These are phyloP conservation scores for Goniozus legneri DNA, from an alignment of 1,140 invertebrate species.

Conservation along the genomic window DNA sequence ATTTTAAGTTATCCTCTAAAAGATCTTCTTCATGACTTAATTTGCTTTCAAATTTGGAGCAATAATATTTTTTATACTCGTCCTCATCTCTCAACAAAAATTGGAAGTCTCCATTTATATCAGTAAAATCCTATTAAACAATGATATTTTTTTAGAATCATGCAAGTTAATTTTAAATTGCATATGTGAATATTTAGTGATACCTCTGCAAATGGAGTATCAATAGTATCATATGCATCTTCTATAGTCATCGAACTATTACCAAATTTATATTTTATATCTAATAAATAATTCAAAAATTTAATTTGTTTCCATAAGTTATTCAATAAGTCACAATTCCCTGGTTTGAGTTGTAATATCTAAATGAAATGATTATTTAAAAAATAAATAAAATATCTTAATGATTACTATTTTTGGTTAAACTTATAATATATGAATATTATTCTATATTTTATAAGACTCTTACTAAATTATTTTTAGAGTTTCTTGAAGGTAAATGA, in stretches of 20 bases:
- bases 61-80: constrained; percentile 10
- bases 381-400: neutral
- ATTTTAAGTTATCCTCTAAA: constrained; percentile 21
- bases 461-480: constrained; percentile 36
- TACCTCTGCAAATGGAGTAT: too few species aligned
- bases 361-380: constrained; percentile 14
- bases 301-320: constrained; percentile 36
- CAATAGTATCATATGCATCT: too few species aligned
- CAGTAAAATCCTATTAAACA: too few species aligned
- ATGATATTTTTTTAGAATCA: too few species aligned
- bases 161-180: too few species aligned
- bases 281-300: neutral
- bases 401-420: too few species aligned
- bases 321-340: constrained; percentile 26
- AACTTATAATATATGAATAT: too few species aligned
- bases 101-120: too few species aligned
- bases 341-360: constrained; percentile 31
- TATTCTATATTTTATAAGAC: too few species aligned
- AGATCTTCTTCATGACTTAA: constrained; percentile 11
- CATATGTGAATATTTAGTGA: too few species aligned
- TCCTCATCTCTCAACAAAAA: constrained; percentile 31
- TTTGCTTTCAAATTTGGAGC: neutral
- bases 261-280: too few species aligned
- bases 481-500: constrained; percentile 22
- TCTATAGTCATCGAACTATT: neutral